Percentiles rank a stretch among this genome's conserved stretches.
phyloP scores from a whole-genome alignment of 2,797 vertebrate species.

The Brachymystax lenok region DNA sequence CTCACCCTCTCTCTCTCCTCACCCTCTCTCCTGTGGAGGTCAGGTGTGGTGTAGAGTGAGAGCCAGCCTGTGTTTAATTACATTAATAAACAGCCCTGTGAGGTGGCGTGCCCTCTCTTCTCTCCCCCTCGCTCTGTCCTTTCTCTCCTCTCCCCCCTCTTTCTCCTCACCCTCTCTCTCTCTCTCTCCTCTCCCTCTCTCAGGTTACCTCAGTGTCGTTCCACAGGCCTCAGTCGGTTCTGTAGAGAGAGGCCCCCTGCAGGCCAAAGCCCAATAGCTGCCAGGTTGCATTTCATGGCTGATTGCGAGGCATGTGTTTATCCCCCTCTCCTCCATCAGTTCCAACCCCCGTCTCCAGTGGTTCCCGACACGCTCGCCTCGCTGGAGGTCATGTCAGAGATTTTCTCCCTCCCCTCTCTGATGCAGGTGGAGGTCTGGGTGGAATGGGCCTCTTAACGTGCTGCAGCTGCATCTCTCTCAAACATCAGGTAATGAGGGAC shows the following conservation, averaged over 20 bases:
- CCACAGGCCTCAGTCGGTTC: conserved; percentile 42
- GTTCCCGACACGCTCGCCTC: conserved; percentile 68
- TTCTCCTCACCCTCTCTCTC: conserved; percentile 16
- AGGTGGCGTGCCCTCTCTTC: conserved; percentile 70
- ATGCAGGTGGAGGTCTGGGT: conserved; percentile 55
- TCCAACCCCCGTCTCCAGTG: conserved; percentile 64
- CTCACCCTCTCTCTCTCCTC: conserved; percentile 12
- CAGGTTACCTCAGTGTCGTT: conserved; percentile 43
- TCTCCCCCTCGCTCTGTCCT: conserved; percentile 15
- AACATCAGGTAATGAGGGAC: conserved; percentile 65
- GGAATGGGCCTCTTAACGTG: conserved; percentile 20
- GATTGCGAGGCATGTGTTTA: conserved; percentile 70
- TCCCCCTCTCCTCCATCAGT: conserved; percentile 55
- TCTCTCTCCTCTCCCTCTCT: conserved; percentile 29
- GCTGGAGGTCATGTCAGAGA: conserved; percentile 72
- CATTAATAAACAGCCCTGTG: conserved; percentile 77
- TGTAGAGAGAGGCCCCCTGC: conserved; percentile 50
- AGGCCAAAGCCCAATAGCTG: conserved; percentile 63
- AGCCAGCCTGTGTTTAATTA: conserved; percentile 74
- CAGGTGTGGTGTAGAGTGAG: conserved; percentile 66
- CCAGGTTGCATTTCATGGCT: conserved; percentile 75
- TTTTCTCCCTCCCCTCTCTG: conserved; percentile 58
- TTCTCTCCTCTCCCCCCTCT: not conserved
- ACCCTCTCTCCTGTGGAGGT: conserved; percentile 56
- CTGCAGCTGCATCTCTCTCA: conserved; percentile 46